phyloP scores from a whole-genome alignment of 2,113 vertebrate species.

The Recurvirostra avosetta region DNA sequence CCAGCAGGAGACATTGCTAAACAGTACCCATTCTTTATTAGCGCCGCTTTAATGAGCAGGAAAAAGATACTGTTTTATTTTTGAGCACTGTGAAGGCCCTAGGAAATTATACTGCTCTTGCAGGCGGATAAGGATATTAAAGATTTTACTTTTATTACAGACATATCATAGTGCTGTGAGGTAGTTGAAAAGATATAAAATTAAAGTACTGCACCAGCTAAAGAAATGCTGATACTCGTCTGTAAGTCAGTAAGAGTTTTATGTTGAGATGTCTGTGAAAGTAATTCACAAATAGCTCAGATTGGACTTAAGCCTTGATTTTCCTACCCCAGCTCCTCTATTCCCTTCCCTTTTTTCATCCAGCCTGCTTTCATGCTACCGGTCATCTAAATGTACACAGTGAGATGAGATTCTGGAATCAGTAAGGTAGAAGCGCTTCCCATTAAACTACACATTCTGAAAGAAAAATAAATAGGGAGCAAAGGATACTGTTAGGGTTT shows the following conservation, averaged over 20 bases:
- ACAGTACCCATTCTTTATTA: background rate
- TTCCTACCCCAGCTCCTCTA: background rate
- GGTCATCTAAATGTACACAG: background rate
- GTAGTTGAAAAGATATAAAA: background rate
- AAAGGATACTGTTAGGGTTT: background rate
- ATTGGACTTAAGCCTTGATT: background rate
- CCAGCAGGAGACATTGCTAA: conserved; percentile 14
- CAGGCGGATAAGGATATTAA: background rate
- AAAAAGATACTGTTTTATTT: background rate
- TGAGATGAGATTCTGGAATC: background rate
- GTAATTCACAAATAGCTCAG: background rate
- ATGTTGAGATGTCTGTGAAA: background rate
- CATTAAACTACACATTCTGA: background rate
- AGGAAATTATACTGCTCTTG: background rate
- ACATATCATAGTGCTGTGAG: background rate
- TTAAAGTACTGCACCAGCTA: background rate
- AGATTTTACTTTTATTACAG: background rate
- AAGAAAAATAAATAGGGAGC: background rate
- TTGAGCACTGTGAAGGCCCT: background rate
- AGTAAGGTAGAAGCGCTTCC: background rate
- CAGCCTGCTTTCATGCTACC: background rate
- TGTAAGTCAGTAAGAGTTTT: background rate
- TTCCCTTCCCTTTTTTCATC: background rate
- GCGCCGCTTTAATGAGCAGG: background rate
- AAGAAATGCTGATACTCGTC: background rate